phyloP scores from a whole-genome alignment of 2,797 vertebrate species.

The Sebastiscus tertius region DNA sequence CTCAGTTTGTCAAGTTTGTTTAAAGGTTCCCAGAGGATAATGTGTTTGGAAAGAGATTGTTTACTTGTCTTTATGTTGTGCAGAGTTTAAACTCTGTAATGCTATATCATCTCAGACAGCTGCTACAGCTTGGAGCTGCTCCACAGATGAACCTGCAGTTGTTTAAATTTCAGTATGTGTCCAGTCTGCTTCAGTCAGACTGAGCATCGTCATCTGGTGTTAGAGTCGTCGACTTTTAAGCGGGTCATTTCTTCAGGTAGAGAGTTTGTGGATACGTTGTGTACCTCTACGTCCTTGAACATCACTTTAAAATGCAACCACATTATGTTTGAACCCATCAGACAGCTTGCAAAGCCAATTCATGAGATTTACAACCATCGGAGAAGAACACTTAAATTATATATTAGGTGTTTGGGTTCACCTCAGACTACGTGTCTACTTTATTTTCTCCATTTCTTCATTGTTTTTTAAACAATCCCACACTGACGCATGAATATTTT shows the following conservation, averaged over 20 bases:
- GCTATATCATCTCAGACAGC: background rate
- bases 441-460: background rate
- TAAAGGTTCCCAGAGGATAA: slow-evolving; percentile 23
- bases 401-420: slow-evolving; percentile 19
- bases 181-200: background rate
- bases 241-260: background rate
- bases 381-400: slow-evolving; percentile 23
- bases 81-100: background rate
- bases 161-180: background rate
- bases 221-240: background rate
- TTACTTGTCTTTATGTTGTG: slow-evolving; percentile 19
- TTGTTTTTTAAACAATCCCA: background rate
- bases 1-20: slow-evolving; percentile 35
- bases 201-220: background rate
- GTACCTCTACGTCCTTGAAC: background rate
- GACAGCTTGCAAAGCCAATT: background rate
- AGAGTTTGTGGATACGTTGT: background rate
- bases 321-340: slow-evolving; percentile 5
- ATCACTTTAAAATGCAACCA: slow-evolving; percentile 2
- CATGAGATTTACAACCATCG: slow-evolving; percentile 5
- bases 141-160: slow-evolving; percentile 12
- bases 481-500: background rate
- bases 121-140: background rate
- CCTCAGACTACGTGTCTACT: background rate
- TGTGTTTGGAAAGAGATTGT: slow-evolving; percentile 16